These are phyloP conservation scores for Neotoma lepida DNA, from an alignment of 2,113 vertebrate genomes.

Conservation along the genomic window DNA sequence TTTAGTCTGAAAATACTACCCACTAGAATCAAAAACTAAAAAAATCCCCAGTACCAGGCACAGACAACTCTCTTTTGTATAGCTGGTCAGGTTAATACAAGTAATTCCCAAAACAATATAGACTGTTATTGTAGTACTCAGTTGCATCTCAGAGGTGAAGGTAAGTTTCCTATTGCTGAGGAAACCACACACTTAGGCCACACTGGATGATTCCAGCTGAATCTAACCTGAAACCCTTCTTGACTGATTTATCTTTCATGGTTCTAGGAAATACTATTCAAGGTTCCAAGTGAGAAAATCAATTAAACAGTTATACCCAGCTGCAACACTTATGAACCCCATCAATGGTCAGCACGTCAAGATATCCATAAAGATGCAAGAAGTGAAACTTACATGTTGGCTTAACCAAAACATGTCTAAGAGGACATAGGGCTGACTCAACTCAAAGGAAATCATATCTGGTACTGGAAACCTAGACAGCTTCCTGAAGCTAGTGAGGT, in stretches of 20 bases:
- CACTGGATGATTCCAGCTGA: neutral
- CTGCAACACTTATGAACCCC: neutral
- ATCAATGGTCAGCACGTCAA: neutral
- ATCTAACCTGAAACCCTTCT: neutral
- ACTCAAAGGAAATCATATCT: neutral
- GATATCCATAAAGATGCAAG: neutral
- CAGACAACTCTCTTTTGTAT: neutral
- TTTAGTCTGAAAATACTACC: no score
- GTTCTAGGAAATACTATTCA: neutral
- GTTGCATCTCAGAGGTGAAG: neutral
- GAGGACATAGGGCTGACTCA: neutral
- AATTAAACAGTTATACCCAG: neutral
- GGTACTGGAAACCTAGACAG: no score
- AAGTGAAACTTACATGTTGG: neutral
- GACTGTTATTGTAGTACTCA: neutral
- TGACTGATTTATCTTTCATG: no score
- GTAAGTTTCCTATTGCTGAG: neutral
- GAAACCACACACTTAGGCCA: neutral
- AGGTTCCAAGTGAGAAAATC: neutral
- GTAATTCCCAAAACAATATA: neutral
- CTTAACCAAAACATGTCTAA: neutral
- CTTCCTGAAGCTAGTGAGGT: neutral
- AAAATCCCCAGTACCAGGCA: no score
- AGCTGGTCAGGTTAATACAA: neutral
- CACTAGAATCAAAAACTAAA: no score